Evolutionary conservation across 2,888 invertebrate species (phyloP), one percentile per base, ranked within the genome.

Genomic region (Atethmia centrago): DNA sequence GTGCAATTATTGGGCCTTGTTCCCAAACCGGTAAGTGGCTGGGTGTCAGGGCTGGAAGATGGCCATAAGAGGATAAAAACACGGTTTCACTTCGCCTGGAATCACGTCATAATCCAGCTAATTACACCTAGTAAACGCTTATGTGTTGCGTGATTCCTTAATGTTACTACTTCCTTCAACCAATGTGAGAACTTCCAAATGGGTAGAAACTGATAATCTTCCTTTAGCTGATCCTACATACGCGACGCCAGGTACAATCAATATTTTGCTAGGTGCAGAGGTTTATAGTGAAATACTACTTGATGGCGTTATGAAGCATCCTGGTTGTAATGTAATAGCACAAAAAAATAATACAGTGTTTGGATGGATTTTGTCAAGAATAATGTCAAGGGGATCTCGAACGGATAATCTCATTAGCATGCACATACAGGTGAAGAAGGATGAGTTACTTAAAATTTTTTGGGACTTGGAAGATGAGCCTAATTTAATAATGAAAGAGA

Each of bases 311-410:
- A 21, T 71, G n/a, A 67, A 28, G n/a, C 56, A 56, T 45, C 71
- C 58, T 25, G 14, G 16, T 16, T 40, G 31, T 31, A 47, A 53
- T 56, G 65, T 55, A 31, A 40, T 66, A 16, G 77, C 66, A 16
- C 70, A 77, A 45, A 58, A 77, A n/a, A n/a, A n/a, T n/a, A n/a
- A n/a, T 25, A 77, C 77, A 4, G 28, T 65, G 4, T 49, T 77
- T 28, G 73, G 77, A 7, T 77, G 73, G 69, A 28, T 77, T 53
- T 16, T 76, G 16, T 61, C 77, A 12, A 69, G 62, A 9, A 56
- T 42, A 40, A 64, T 74, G 28, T 67, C 61, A 61, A 69, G 16
- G 1, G 42, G n/a, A 45, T 45, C 16, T 28, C 25, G 5, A 3
- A 12, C 62, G 21, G 25, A 25, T 25, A 51, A 55, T 28, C 28